Conservation (phyloP, 2,888 invertebrate genomes). For the Lymantria dispar region DNA sequence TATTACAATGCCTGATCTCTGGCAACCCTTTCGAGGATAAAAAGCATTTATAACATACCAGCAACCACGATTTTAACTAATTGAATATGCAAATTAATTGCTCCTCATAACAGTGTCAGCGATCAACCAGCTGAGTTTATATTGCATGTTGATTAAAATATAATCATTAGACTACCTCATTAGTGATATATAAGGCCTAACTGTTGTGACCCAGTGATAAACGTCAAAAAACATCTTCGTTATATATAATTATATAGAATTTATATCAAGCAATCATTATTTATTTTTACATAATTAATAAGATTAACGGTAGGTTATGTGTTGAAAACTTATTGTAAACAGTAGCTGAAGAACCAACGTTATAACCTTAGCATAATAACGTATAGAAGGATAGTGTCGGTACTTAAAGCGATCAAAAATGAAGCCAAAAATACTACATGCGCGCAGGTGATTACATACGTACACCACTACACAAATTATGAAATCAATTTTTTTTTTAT, state of each 20-base stretch:
- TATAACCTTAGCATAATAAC: too few relatives aligned
- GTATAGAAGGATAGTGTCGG: too few relatives aligned
- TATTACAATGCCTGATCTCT: too few relatives aligned
- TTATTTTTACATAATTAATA: neutral
- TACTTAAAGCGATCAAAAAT: too few relatives aligned
- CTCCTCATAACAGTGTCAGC: neutral
- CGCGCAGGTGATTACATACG: too few relatives aligned
- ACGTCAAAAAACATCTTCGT: neutral
- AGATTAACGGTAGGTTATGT: neutral
- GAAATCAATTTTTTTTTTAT: too few relatives aligned
- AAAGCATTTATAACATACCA: too few relatives aligned
- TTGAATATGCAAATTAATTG: neutral
- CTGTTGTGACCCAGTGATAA: neutral
- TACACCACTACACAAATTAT: too few relatives aligned
- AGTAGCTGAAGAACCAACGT: too few relatives aligned
- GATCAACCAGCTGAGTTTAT: neutral
- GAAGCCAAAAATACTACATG: too few relatives aligned
- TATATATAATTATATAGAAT: neutral
- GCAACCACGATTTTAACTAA: neutral
- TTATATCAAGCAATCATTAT: neutral
- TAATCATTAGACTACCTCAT: conserved; percentile 4
- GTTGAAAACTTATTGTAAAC: neutral
- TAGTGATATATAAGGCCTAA: conserved; percentile 5
- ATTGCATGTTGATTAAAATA: neutral
- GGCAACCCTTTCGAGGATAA: too few relatives aligned